Evolutionary conservation across 2,797 vertebrate species (phyloP), one percentile per base, ranked within the genome.

Genomic region (Crenuchus spilurus): DNA sequence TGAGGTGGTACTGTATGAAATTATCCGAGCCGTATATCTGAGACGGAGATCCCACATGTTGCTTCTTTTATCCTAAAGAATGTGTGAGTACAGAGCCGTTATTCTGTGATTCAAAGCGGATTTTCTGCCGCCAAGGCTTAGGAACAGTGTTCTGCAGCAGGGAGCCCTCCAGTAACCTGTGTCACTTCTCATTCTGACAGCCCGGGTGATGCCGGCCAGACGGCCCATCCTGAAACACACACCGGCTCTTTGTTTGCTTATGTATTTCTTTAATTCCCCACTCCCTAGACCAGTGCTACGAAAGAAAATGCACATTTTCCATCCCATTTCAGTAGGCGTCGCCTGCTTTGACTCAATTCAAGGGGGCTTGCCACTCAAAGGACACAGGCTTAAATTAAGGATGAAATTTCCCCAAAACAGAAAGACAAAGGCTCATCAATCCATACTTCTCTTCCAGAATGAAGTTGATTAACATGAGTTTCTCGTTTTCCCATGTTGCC

Each of bases 291-390:
- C 80, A 72, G 87, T 82, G 74, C 85, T 79, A 85, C 88, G 88
- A 82, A 92, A 90, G 89, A 91, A 94, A 92, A 80, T 84, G 85
- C 87, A 91, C 86, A 94, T 95, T 95, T 95, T 94, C 95, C 91
- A 88, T 93, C 92, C 91, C 89, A 88, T 92, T 93, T 91, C 85
- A 85, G 89, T 86, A 88, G 83, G 83, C 35, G 78, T 80, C 70
- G 91, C 90, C 94, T 97, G 95, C 83, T 94, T 95, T 94, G 89
- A 87, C 91, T 98, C 95, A 96, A 75, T 77, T 91, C 95, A 95
- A 95, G 92, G 90, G 87, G 88, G 86, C 89, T 91, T 96, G 95
- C 94, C 94, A 96, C 90, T 93, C 91, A 90, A 93, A 94, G 81
- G 92, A 95, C 88, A 92, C 92, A 94, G 90, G 94, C 91, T 91